Evolutionary conservation across 1,140 invertebrate genomes (phyloP).

Genomic region (Melanaphis sacchari): DNA sequence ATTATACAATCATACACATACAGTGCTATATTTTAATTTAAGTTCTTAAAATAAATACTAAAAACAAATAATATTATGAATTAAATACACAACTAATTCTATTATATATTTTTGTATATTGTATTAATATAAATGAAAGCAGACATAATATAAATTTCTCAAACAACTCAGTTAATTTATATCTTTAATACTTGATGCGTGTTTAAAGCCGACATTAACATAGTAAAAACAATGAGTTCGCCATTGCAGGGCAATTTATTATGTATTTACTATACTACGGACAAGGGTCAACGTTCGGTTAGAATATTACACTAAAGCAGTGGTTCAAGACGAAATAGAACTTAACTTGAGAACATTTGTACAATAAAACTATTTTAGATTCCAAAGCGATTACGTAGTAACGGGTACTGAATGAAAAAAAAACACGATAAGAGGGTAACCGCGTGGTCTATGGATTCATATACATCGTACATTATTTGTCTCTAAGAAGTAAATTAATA

Average conservation of each 20-base stretch:
- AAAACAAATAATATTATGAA: too few relatives aligned
- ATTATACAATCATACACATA: background rate
- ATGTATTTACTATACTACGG: conserved; percentile 33
- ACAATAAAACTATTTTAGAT: conserved; percentile 32
- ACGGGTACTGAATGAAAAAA: background rate
- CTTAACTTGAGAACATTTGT: background rate
- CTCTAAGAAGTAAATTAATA: conserved; percentile 15
- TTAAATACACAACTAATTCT: background rate
- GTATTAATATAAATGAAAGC: background rate
- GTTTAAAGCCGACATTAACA: conserved; percentile 25
- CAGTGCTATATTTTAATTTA: background rate
- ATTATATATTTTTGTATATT: background rate
- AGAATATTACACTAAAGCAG: background rate
- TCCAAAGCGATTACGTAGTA: conserved; percentile 15
- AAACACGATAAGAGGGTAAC: background rate
- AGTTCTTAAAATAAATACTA: too few relatives aligned
- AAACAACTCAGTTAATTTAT: background rate
- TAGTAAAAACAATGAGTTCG: background rate
- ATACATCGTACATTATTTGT: background rate
- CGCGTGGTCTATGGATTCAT: background rate
- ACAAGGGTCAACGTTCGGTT: conserved; percentile 40
- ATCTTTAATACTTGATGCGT: conserved; percentile 24
- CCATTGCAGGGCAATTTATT: background rate
- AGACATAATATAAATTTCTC: background rate
- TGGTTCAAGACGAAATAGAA: background rate